Evolutionary conservation across 2,113 vertebrate species (phyloP), one percentile per base, ranked within the genome.

Genomic region (Lathamus discolor): DNA sequence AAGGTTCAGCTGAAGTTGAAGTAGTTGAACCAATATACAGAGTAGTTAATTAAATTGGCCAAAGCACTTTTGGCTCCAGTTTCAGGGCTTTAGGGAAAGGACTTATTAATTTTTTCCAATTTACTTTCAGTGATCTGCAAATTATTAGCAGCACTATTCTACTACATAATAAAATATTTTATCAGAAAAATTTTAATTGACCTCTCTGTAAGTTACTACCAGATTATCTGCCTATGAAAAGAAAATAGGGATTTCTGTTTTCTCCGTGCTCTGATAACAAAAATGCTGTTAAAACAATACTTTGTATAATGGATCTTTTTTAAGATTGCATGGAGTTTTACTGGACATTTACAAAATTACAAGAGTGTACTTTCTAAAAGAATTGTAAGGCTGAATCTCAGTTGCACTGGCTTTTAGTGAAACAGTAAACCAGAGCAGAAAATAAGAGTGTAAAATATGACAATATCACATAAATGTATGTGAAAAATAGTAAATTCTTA

Each of bases 21-120:
- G 46, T 27, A 73, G 11, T 49, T 82, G 61, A 91, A 92, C 8
- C n/a, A 67, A 39, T 87, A 41, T 41, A 64, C 11, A 43, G 14
- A 69, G 37, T 22, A 90, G 79, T 93, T 93, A 87, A 92, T 90
- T 85, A 73, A 92, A 66, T 62, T 83, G 79, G 52, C 57, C 67
- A 48, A 76, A 79, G 35, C 70, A 15, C 23, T 83, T 94, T 41
- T 93, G 85, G 20, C 75, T 91, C 11, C 29, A 74, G 46, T 24
- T 70, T 80, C 55, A 72, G n/a, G 44, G 31, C 48, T 90, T 89
- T 85, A 61, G 41, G 28, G 28, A 95, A 87, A 68, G 8, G 13
- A 16, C 7, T 83, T 87, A 55, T 72, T 88, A 87, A 39, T 82
- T 73, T 75, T 93, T 83, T 90, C 48, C 52, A 87, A 68, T 92